phyloP scores from a whole-genome alignment of 2,113 vertebrate genomes.

The Gulo gulo region DNA sequence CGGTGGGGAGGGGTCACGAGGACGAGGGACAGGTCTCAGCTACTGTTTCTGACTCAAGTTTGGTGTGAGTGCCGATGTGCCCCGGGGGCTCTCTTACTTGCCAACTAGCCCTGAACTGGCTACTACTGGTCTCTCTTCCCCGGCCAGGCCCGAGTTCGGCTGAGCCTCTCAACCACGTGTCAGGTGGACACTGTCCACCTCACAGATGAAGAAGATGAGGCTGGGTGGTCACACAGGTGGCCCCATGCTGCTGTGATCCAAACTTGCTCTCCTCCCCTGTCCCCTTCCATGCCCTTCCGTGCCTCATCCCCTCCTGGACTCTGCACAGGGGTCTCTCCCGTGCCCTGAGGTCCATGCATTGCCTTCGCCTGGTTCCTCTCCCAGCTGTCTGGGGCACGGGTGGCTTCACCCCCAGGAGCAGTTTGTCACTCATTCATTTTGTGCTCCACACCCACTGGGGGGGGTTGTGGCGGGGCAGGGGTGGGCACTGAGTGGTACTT shows the following conservation, averaged over 20 bases:
- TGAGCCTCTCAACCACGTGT: fast-evolving
- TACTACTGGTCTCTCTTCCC: not conserved
- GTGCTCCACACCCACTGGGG: fast-evolving
- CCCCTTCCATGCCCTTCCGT: fast-evolving
- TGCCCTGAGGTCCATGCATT: fast-evolving
- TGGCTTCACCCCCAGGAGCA: not conserved
- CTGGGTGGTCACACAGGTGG: no score
- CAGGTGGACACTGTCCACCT: not conserved
- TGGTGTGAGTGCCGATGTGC: not conserved
- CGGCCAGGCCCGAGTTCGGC: fast-evolving
- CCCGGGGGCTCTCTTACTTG: not conserved
- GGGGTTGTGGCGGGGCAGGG: fast-evolving
- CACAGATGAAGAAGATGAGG: not conserved
- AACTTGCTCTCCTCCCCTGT: fast-evolving
- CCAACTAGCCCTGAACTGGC: fast-evolving
- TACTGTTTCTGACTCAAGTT: not conserved
- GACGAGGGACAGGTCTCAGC: not conserved
- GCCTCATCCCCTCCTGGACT: no score
- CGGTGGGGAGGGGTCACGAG: not conserved
- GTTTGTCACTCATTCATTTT: not conserved
- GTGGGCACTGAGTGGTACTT: not conserved
- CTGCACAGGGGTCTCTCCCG: not conserved
- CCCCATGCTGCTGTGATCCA: fast-evolving
- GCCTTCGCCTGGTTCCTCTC: not conserved
- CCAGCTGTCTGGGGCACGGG: not conserved